phyloP scores from a whole-genome alignment of 2,797 vertebrate species.

The Rhynchonycteris naso region DNA sequence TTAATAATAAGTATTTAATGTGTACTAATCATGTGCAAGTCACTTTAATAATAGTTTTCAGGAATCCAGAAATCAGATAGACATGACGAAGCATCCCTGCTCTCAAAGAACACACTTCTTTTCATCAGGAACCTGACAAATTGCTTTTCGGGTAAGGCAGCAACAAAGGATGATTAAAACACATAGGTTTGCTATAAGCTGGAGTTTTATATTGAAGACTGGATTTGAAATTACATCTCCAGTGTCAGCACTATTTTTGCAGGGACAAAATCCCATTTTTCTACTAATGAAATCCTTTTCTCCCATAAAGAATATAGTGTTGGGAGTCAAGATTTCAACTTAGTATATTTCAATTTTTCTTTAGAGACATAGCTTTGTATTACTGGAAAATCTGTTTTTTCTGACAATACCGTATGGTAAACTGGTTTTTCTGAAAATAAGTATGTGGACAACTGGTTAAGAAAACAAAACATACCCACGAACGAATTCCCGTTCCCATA shows the following conservation, averaged over 20 bases:
- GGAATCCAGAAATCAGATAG: neutral
- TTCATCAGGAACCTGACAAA: neutral
- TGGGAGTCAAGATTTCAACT: constrained; percentile 41
- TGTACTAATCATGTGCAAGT: neutral
- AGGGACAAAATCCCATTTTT: constrained; percentile 29
- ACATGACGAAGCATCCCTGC: neutral
- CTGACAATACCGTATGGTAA: constrained; percentile 3
- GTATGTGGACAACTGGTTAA: neutral
- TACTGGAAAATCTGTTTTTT: constrained; percentile 31
- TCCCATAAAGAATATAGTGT: neutral
- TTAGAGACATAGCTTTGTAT: neutral
- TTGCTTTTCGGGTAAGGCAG: neutral
- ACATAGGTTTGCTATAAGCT: neutral
- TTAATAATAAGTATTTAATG: neutral
- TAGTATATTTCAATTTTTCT: constrained; percentile 6
- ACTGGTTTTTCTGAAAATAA: constrained; percentile 52
- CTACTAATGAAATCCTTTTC: constrained; percentile 15
- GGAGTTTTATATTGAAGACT: constrained; percentile 27
- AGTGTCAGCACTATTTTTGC: neutral
- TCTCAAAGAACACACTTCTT: neutral
- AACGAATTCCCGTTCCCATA: neutral
- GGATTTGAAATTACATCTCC: constrained; percentile 25
- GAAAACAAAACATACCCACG: constrained; percentile 42
- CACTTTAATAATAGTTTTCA: neutral
- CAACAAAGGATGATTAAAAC: neutral